phyloP scores from a whole-genome alignment of 2,888 invertebrate genomes.

The Coelinius sp. region DNA sequence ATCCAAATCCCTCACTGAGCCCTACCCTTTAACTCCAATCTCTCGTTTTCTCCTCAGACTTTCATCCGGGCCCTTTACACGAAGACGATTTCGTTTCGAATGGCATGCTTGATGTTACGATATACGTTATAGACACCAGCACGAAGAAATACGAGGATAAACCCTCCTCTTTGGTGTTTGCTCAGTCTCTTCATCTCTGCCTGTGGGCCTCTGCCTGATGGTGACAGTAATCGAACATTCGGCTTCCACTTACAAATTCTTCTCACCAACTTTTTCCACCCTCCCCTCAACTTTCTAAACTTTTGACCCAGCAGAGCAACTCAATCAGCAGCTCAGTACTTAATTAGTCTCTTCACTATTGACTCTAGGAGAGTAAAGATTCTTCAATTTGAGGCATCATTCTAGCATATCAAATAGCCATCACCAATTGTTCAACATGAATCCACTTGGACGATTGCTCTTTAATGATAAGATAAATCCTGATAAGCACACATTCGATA shows the following conservation, averaged over 20 bases:
- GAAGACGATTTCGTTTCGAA: conserved; percentile 55
- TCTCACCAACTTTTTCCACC: background rate
- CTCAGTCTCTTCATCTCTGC: conserved; percentile 42
- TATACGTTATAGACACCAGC: conserved; percentile 52
- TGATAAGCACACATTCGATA: background rate
- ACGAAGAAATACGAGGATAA: conserved; percentile 51
- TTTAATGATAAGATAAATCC: background rate
- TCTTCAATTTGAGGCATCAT: background rate
- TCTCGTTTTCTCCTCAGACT: background rate
- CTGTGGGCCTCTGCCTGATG: conserved; percentile 37
- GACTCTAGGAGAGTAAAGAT: background rate
- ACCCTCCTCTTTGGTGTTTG: conserved; percentile 49
- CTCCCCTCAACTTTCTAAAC: background rate
- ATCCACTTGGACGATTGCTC: background rate
- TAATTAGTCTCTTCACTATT: background rate
- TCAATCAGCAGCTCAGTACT: background rate
- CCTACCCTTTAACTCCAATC: background rate
- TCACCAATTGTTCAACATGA: background rate
- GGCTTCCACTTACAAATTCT: background rate
- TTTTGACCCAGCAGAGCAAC: conserved; percentile 4
- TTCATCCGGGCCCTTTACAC: conserved; percentile 52
- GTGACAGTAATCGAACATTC: conserved; percentile 39
- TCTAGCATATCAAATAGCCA: background rate
- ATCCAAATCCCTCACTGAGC: conserved; percentile 19
- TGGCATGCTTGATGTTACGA: conserved; percentile 56